Evolutionary conservation across 2,888 invertebrate species (phyloP), one percentile per base, ranked within the genome.

Genomic region (Trissoscelio sp.): DNA sequence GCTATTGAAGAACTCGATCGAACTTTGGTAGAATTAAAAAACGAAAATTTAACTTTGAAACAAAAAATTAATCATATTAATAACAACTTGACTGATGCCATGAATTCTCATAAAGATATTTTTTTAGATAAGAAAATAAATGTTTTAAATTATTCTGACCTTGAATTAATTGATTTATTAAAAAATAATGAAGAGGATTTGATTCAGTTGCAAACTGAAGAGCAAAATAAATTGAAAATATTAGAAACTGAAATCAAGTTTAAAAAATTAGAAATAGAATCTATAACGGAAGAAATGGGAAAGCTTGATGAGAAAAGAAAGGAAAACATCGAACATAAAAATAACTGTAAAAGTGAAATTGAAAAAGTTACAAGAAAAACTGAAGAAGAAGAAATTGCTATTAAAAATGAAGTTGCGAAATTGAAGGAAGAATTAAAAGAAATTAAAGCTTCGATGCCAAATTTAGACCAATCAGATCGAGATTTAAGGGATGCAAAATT

Each of bases 1-100:
- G 22, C 42, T n/a, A 31, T 55, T 7, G 28, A 14, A 4, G 53
- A 69, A 18, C 31, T 57, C 0, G 69, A 57, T 31, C 20, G n/a
- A 20, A 31, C 5, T 6, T 12, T 44, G 12, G 16, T 3, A n/a
- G 14, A 42, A 16, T 4, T 67, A 3, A 53, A 39, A 7, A 20
- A 53, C 2, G n/a, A 67, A 18, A 28, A 53, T 28, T 46, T 28
- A 0, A 11, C 7, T 4, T 12, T 55, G 5, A 34, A 46, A 9
- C 7, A 31, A 20, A n/a, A 55, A 20, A 34, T 53, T 6, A 9
- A 14, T 12, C 4, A 20, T 20, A 44, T 69, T 0, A 44, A 44
- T 18, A 22, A 57, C 2, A 12, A 55, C 0, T 42, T 67, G 6
- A 12, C 11, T 11, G 18, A 16, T 14, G 24, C 14, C 0, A 20